Evolutionary conservation across 2,113 vertebrate species (phyloP).

Genomic region (Formicarius rufipectus): DNA sequence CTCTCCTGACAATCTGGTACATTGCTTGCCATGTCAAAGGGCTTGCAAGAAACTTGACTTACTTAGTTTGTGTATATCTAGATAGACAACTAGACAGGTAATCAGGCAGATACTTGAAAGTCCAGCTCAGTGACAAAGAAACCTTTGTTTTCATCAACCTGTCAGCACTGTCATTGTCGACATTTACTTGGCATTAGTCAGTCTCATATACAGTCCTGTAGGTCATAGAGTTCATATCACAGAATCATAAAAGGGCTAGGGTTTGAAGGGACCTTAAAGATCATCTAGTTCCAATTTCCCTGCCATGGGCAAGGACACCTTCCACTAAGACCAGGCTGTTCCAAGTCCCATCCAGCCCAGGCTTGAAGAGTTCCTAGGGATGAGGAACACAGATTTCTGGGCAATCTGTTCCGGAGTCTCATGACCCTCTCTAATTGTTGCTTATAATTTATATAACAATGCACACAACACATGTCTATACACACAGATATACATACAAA

Average conservation of each 20-base stretch:
- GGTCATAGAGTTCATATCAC: background rate
- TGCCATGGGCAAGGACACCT: background rate
- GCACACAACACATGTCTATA: accelerated
- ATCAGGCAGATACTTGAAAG: background rate
- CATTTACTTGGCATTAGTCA: background rate
- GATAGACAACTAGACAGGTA: background rate
- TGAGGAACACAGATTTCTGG: background rate
- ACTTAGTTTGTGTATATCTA: background rate
- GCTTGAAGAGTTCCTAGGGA: background rate
- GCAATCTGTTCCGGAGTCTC: background rate
- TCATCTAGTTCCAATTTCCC: background rate
- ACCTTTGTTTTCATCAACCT: background rate
- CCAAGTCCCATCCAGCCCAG: background rate
- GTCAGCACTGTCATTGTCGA: background rate
- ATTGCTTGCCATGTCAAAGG: background rate
- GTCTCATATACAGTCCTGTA: background rate
- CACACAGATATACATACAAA: background rate
- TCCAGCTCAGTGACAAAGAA: background rate
- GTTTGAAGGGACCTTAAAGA: background rate
- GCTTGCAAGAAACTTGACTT: background rate
- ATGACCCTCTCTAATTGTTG: background rate
- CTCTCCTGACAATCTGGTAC: background rate
- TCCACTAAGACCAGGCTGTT: background rate
- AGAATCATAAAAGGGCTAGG: background rate
- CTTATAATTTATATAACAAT: background rate